These are phyloP conservation scores for Stratiomys singularior DNA, from an alignment of 2,888 invertebrate genomes.

Conservation along the genomic window DNA sequence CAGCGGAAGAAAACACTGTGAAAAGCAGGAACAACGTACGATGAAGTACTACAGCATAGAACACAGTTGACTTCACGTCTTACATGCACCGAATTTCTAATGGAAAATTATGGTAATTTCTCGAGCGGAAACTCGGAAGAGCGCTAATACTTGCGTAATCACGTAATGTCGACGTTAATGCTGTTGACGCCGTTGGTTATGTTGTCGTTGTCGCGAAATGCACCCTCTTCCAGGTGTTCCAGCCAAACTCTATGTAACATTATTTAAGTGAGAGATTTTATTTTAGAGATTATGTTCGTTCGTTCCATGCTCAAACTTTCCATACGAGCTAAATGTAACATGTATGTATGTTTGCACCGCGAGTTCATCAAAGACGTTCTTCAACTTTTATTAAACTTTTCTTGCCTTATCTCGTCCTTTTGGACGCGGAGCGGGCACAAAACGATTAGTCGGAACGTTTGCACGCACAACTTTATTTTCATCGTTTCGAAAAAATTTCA, in stretches of 20 bases:
- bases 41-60: background rate
- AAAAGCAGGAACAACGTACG: background rate
- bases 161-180: conserved; percentile 40
- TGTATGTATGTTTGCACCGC: background rate
- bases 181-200: conserved; percentile 1
- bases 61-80: conserved; percentile 21
- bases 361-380: conserved; percentile 4
- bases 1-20: background rate
- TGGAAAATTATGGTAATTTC: conserved; percentile 49
- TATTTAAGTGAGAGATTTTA: no score
- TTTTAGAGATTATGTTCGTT: no score
- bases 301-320: no score
- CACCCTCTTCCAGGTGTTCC: background rate
- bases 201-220: conserved; percentile 21
- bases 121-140: conserved; percentile 46
- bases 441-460: background rate
- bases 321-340: background rate
- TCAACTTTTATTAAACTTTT: background rate
- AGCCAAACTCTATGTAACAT: background rate
- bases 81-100: conserved; percentile 42
- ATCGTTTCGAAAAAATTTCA: background rate
- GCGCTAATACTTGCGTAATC: conserved; percentile 49
- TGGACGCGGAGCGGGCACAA: background rate
- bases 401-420: background rate
- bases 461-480: background rate